These are phyloP conservation scores for Leptobrachium ailaonicum DNA, from an alignment of 2,113 vertebrate genomes.

Conservation along the genomic window DNA sequence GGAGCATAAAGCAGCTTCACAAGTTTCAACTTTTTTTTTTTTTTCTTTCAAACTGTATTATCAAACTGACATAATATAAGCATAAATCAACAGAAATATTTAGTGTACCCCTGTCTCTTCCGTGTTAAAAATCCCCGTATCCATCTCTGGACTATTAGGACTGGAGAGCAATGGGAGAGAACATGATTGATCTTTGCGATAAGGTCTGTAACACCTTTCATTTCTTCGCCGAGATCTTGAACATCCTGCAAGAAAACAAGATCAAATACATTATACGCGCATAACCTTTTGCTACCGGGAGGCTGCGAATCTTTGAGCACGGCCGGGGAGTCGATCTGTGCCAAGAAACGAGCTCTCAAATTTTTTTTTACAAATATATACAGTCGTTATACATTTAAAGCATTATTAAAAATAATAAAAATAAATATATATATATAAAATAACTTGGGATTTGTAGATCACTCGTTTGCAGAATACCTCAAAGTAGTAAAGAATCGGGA, in stretches of 20 bases:
- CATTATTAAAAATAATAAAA: too few relatives aligned
- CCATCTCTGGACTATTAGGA: constrained; percentile 72
- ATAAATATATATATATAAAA: too few relatives aligned
- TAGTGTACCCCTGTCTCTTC: constrained; percentile 64
- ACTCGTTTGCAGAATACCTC: too few relatives aligned
- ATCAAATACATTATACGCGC: constrained; percentile 16
- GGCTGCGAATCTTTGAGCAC: too few relatives aligned
- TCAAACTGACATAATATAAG: constrained; percentile 24
- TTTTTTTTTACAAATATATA: too few relatives aligned
- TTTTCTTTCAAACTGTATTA: not conserved
- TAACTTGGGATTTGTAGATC: too few relatives aligned
- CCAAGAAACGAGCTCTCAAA: too few relatives aligned
- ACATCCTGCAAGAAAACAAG: constrained; percentile 57
- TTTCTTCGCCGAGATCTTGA: constrained; percentile 58
- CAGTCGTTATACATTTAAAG: too few relatives aligned
- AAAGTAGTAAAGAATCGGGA: too few relatives aligned
- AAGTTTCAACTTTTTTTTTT: constrained; percentile 9
- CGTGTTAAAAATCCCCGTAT: constrained; percentile 69
- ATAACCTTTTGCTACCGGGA: too few relatives aligned
- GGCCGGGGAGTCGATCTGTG: too few relatives aligned
- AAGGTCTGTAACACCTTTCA: constrained; percentile 55
- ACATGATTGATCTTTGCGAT: constrained; percentile 68
- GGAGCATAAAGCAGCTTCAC: constrained; percentile 31
- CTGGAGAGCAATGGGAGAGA: constrained; percentile 66
- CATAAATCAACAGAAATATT: constrained; percentile 13